These are phyloP conservation scores for Pogonognathellus flavescens DNA, from an alignment of 1,140 invertebrate species.

Conservation along the genomic window DNA sequence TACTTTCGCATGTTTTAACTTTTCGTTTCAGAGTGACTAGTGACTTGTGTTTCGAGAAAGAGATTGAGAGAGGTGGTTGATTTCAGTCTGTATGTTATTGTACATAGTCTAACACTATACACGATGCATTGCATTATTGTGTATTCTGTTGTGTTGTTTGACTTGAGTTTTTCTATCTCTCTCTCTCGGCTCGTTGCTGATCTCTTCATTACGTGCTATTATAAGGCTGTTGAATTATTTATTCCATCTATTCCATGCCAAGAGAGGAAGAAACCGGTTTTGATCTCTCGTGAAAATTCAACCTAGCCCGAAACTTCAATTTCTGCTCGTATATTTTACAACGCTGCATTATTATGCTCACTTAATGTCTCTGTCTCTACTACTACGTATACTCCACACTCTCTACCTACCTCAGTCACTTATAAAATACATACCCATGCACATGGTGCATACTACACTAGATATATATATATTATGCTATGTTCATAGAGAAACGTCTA, in stretches of 20 bases:
- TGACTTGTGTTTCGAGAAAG: not conserved
- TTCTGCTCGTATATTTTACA: constrained; percentile 43
- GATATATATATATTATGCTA: not conserved
- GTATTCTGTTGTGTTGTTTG: not conserved
- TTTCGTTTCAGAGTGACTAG: not conserved
- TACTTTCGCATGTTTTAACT: constrained; percentile 35
- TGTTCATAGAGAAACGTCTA: too few relatives aligned
- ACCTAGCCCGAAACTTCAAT: constrained; percentile 45
- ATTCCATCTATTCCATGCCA: constrained; percentile 50
- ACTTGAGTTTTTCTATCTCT: constrained; percentile 39
- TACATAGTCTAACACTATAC: too few relatives aligned
- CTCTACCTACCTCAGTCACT: not conserved
- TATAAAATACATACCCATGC: not conserved
- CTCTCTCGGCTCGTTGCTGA: constrained; percentile 47
- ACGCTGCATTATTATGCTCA: constrained; percentile 37
- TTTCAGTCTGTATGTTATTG: not conserved
- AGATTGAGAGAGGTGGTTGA: not conserved
- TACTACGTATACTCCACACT: not conserved
- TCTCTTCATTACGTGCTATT: constrained; percentile 63
- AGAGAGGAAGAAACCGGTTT: constrained; percentile 46
- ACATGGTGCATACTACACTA: not conserved
- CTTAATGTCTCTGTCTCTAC: constrained; percentile 35
- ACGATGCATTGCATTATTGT: too few relatives aligned
- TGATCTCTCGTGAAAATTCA: constrained; percentile 43
- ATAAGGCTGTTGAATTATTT: constrained; percentile 61